These are phyloP conservation scores for Epistrophe grossulariae DNA, from an alignment of 2,888 invertebrate species.

Conservation along the genomic window DNA sequence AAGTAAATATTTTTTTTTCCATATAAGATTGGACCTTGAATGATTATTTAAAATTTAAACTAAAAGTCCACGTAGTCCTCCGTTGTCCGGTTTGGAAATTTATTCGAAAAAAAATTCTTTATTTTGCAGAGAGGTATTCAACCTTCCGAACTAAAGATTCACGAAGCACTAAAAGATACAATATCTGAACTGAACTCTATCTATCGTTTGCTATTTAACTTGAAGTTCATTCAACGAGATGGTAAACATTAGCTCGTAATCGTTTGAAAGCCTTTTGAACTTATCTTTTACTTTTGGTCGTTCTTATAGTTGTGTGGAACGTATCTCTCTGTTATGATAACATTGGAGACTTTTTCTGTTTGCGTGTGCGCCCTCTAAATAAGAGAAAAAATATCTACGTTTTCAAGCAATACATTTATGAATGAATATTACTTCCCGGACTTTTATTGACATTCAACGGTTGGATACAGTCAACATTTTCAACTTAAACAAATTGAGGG, in stretches of 20 bases:
- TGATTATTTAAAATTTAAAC: not conserved
- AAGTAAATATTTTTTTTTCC: not conserved
- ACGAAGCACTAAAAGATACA: slow-evolving; percentile 61
- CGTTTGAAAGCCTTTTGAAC: slow-evolving; percentile 19
- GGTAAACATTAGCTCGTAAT: slow-evolving; percentile 29
- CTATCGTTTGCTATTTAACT: slow-evolving; percentile 26
- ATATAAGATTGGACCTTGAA: not conserved
- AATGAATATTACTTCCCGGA: slow-evolving; percentile 56
- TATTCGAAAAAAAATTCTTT: not conserved
- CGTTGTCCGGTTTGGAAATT: not conserved
- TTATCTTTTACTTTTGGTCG: not conserved
- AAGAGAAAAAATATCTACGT: slow-evolving; percentile 17
- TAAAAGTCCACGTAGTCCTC: not conserved
- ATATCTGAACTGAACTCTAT: slow-evolving; percentile 26
- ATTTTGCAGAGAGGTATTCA: slow-evolving; percentile 20
- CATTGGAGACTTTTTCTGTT: slow-evolving; percentile 67
- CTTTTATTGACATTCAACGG: slow-evolving; percentile 10
- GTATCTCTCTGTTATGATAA: slow-evolving; percentile 63
- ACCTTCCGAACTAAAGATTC: slow-evolving; percentile 53
- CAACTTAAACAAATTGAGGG: not conserved
- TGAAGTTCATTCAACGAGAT: slow-evolving; percentile 66
- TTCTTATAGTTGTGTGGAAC: slow-evolving; percentile 39
- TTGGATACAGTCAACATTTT: not conserved
- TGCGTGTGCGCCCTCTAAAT: slow-evolving; percentile 27
- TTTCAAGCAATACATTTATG: slow-evolving; percentile 44